phyloP scores from a whole-genome alignment of 2,888 invertebrate species.

The Spisula solida region DNA sequence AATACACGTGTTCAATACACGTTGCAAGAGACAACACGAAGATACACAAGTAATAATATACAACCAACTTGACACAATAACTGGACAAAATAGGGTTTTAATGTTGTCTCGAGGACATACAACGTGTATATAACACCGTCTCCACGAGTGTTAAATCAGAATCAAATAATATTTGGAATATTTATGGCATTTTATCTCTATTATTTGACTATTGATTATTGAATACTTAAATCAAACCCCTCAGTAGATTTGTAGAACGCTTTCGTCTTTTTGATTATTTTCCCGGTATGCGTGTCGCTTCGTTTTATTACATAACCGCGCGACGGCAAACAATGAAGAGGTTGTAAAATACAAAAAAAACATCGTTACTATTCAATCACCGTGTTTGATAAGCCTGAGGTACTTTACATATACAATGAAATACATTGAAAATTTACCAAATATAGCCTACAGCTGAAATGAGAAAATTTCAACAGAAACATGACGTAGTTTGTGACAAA shows the following conservation, averaged over 20 bases:
- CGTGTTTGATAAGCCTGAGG: background rate
- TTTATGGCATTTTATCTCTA: too few relatives aligned
- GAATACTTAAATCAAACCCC: background rate
- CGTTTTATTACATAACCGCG: too few relatives aligned
- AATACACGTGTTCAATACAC: too few relatives aligned
- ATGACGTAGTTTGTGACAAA: background rate
- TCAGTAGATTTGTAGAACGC: background rate
- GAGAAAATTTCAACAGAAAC: background rate
- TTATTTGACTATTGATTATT: background rate
- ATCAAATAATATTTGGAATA: too few relatives aligned
- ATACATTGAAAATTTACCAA: background rate
- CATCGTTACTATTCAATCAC: background rate
- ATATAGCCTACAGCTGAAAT: background rate
- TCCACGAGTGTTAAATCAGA: background rate
- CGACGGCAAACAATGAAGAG: background rate
- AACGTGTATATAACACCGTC: background rate
- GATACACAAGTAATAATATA: background rate
- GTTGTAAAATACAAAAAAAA: conserved; percentile 10
- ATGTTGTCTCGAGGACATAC: background rate
- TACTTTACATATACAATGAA: background rate
- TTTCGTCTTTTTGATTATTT: too few relatives aligned
- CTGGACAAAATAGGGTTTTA: background rate
- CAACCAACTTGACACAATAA: background rate
- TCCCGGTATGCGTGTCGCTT: too few relatives aligned
- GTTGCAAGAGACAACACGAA: background rate